These are phyloP conservation scores for Tetramorium parvispinum DNA, from an alignment of 1,140 invertebrate genomes.

Conservation along the genomic window DNA sequence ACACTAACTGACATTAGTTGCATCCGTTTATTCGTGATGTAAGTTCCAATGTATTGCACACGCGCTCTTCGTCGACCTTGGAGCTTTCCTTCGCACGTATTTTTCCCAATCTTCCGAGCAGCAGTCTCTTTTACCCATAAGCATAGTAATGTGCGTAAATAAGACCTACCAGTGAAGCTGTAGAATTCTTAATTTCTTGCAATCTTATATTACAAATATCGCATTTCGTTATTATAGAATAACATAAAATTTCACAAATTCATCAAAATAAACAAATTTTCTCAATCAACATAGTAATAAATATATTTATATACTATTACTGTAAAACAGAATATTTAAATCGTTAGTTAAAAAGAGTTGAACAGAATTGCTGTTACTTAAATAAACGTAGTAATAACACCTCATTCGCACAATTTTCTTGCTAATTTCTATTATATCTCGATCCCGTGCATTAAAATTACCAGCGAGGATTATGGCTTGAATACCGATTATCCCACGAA, in stretches of 20 bases:
- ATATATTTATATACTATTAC: not conserved
- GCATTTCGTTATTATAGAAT: not conserved
- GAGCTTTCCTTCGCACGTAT: constrained; percentile 33
- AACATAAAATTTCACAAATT: not conserved
- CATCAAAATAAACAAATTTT: not conserved
- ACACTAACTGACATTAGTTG: constrained; percentile 77
- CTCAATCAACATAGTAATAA: not conserved
- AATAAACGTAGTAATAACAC: not conserved
- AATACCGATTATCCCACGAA: not conserved
- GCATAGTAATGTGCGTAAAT: not conserved
- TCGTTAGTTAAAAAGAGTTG: not conserved
- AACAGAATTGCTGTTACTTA: not conserved
- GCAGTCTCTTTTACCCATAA: not conserved
- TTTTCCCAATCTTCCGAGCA: not conserved
- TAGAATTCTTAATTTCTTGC: constrained; percentile 5
- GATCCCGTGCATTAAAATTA: not conserved
- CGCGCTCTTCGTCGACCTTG: constrained; percentile 74
- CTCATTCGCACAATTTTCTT: not conserved
- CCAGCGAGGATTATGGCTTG: not conserved
- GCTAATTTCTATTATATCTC: not conserved
- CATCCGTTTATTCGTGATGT: constrained; percentile 67
- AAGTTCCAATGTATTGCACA: constrained; percentile 76
- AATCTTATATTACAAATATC: not conserved
- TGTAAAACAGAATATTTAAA: not conserved
- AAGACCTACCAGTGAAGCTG: not conserved